Percentiles rank a stretch among this genome's conserved stretches.
These are phyloP conservation scores for Cecidostiba fungosa DNA, from an alignment of 2,888 invertebrate genomes.

Conservation along the genomic window DNA sequence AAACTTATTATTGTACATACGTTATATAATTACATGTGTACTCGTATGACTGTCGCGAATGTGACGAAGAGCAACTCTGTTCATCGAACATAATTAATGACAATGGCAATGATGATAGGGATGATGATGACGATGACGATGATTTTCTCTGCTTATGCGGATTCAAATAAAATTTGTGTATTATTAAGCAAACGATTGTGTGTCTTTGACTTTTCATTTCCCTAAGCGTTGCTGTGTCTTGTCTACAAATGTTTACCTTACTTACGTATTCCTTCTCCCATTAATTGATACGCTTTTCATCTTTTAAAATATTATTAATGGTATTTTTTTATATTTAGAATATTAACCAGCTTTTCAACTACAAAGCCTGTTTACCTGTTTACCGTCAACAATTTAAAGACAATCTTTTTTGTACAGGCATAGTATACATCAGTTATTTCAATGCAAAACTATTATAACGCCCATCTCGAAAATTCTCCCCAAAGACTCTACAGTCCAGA, in stretches of 20 bases:
- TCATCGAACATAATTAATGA: constrained; percentile 64
- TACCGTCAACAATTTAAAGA: too few relatives aligned
- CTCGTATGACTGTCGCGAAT: constrained; percentile 65
- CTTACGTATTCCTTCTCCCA: too few relatives aligned
- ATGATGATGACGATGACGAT: constrained; percentile 68
- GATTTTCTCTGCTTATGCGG: constrained; percentile 80
- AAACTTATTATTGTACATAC: constrained; percentile 66
- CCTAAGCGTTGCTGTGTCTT: constrained; percentile 28
- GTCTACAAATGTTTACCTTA: neutral
- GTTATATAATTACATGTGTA: constrained; percentile 65
- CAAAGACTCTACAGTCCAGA: too few relatives aligned
- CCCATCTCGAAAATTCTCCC: too few relatives aligned
- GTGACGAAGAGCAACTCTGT: constrained; percentile 64
- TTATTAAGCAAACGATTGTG: constrained; percentile 76
- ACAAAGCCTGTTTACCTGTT: too few relatives aligned
- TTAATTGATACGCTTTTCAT: too few relatives aligned
- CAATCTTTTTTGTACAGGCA: too few relatives aligned
- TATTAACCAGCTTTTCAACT: too few relatives aligned
- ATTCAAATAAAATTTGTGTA: constrained; percentile 82
- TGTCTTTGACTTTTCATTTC: constrained; percentile 38
- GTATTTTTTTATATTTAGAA: too few relatives aligned
- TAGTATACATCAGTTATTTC: too few relatives aligned
- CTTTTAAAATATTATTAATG: too few relatives aligned
- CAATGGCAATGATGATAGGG: constrained; percentile 62
- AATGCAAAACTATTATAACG: too few relatives aligned